Evolutionary conservation across 2,113 vertebrate species (phyloP), one percentile per base, ranked within the genome.

Genomic region (Phaethornis superciliosus): DNA sequence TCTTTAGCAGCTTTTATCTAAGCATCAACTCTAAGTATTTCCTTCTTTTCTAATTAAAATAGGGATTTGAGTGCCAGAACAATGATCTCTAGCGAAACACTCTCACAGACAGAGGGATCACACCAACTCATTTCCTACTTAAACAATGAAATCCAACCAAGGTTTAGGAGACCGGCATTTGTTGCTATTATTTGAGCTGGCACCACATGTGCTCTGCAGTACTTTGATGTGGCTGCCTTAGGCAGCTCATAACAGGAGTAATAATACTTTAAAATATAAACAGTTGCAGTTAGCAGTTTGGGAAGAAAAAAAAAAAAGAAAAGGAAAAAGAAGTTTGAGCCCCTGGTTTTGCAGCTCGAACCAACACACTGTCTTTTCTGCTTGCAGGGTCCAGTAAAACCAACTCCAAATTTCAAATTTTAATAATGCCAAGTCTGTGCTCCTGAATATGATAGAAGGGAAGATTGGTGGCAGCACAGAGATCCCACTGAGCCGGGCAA

Each of bases 191-290:
- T 94, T 78, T 76, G 94, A 87, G 76, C 90, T 80, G 93, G 80
- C 90, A 97, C 44, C 68, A 89, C 9, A 10, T 2, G 3, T 4
- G 1, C 85, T 81, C 51, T 55, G 26, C 44, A 94, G 65, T 82
- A 59, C 96, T 98, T 97, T 98, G 97, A 98, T 98, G 96, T 93
- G 94, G 93, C 78, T 97, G 96, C 97, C 96, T 94, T 72, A 95
- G 96, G 97, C 96, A 96, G 88, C 78, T 95, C 88, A 70, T 96
- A 96, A 96, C 89, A 97, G 83, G 76, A 97, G 96, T 94, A 95
- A 90, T 92, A 94, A 82, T 81, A 96, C 37, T 91, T 96, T 92
- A 97, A 96, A 97, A 96, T 89, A 68, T 82, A 97, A 98, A 97
- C 89, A 97, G 95, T 92, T 76, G 28, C 62, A 95, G 78, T 94